These are phyloP conservation scores for Diachasma alloeum DNA, from an alignment of 1,140 invertebrate species.

Conservation along the genomic window DNA sequence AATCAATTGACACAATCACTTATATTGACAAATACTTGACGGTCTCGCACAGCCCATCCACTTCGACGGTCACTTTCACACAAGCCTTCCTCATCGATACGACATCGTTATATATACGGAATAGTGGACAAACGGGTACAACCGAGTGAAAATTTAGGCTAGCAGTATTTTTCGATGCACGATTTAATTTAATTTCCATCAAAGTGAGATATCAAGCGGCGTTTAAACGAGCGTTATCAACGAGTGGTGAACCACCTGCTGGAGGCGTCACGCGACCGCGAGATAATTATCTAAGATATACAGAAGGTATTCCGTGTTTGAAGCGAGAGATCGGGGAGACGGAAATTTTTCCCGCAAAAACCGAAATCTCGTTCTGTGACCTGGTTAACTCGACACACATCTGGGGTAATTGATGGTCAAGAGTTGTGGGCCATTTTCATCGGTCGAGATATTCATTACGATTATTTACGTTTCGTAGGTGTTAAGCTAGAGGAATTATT, in stretches of 20 bases:
- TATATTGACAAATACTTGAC: neutral
- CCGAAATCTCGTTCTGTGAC: neutral
- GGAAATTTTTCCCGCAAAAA: no score
- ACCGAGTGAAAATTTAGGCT: conserved; percentile 59
- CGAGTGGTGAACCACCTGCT: neutral
- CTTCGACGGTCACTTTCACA: conserved; percentile 60
- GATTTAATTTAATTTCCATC: neutral
- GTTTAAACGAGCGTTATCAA: neutral
- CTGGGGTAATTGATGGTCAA: neutral
- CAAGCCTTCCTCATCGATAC: conserved; percentile 47
- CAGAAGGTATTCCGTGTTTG: neutral
- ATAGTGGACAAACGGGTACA: conserved; percentile 55
- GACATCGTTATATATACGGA: conserved; percentile 62
- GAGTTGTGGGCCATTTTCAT: neutral
- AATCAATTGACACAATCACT: neutral
- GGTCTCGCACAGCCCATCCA: conserved; percentile 34
- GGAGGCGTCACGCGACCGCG: neutral
- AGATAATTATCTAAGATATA: neutral
- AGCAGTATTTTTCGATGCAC: conserved; percentile 47
- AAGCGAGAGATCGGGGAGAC: neutral
- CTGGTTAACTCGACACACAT: neutral
- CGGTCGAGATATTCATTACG: neutral
- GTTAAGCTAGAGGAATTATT: neutral
- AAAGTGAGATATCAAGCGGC: neutral
- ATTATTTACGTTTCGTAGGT: neutral